These are phyloP conservation scores for Amphibalanus amphitrite DNA, from an alignment of 1,140 invertebrate species.

Conservation along the genomic window DNA sequence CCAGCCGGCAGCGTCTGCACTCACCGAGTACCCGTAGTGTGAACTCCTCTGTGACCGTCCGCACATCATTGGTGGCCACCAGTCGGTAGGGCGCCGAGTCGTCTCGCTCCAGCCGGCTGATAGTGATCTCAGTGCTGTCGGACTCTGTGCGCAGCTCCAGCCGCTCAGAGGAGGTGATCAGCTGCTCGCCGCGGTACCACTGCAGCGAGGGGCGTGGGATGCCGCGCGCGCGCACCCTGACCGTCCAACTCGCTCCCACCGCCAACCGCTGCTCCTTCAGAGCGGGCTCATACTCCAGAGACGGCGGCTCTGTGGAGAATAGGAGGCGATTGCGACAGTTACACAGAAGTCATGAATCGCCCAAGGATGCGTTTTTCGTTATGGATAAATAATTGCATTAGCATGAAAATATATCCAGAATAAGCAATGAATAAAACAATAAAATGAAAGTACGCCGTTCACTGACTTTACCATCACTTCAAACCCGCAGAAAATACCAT, in stretches of 20 bases:
- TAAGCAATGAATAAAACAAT: no score
- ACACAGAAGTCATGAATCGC: no score
- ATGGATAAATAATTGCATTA: no score
- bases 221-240: conserved; percentile 40
- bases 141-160: conserved; percentile 38
- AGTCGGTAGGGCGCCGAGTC: conserved; percentile 46
- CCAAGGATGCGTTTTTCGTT: no score
- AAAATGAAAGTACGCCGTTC: no score
- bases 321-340: no score
- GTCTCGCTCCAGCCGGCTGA: conserved; percentile 37
- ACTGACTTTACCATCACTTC: no score
- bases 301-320: conserved; percentile 35
- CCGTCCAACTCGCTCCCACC: conserved; percentile 38
- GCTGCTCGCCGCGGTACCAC: conserved; percentile 43
- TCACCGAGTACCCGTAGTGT: conserved; percentile 59
- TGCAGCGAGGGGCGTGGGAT: conserved; percentile 44
- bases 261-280: conserved; percentile 38
- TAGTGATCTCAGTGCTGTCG: conserved; percentile 37
- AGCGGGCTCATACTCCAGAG: conserved; percentile 39
- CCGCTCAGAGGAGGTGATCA: conserved; percentile 28
- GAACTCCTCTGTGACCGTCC: conserved; percentile 46
- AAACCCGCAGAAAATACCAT: no score
- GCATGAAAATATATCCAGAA: no score
- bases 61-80: conserved; percentile 46
- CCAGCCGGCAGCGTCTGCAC: no score